Conservation (phyloP, 2,113 vertebrate genomes). For the Cairina moschata region DNA sequence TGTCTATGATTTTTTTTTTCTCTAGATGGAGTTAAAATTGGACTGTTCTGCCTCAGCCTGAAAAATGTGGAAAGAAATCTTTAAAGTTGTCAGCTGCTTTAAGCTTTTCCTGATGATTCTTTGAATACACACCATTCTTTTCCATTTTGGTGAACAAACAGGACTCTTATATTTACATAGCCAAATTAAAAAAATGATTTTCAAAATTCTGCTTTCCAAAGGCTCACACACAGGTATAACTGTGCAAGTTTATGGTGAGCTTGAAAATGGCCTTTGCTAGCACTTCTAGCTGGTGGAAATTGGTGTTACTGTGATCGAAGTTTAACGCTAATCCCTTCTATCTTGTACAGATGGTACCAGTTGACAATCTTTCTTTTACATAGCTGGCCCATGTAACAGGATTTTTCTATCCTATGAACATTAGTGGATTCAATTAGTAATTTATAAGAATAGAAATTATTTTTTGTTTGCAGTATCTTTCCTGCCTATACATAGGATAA, state of each 20-base stretch:
- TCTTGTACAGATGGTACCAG: not conserved
- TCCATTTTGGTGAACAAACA: not conserved
- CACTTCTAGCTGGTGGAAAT: not conserved
- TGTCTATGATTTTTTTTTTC: not conserved
- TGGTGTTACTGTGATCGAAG: not conserved
- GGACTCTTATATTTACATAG: not conserved
- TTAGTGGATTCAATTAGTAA: not conserved
- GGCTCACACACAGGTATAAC: not conserved
- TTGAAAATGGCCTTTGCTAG: not conserved
- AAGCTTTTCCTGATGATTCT: not conserved
- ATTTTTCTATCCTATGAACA: not conserved
- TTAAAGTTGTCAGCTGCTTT: not conserved
- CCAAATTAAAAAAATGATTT: not conserved
- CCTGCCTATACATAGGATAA: not conserved
- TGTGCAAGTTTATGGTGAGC: not conserved
- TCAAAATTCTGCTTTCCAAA: not conserved
- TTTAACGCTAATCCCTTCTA: not conserved
- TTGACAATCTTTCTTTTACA: not conserved
- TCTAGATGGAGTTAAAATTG: not conserved
- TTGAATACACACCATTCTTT: not conserved
- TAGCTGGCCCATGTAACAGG: not conserved
- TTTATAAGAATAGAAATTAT: not conserved
- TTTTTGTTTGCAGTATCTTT: not conserved
- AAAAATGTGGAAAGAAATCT: not conserved
- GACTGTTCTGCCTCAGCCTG: not conserved